phyloP scores from a whole-genome alignment of 2,797 vertebrate species.

The Phoxinus dragarum region DNA sequence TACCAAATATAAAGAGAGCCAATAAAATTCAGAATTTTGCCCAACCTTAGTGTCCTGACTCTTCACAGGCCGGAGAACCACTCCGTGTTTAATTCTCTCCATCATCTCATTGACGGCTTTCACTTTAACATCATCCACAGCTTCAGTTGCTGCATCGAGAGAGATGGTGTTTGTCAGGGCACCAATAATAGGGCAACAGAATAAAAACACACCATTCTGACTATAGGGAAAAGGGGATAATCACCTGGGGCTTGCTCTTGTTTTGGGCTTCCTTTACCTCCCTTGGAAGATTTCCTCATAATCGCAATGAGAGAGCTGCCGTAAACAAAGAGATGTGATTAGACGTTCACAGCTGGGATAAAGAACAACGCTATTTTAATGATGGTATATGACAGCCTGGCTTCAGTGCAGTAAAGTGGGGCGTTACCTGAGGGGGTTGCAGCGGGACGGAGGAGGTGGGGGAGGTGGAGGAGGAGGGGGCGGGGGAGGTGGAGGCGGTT shows the following conservation, averaged over 20 bases:
- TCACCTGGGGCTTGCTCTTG: slow-evolving; percentile 74
- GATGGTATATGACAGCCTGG: background rate
- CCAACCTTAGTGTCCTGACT: slow-evolving; percentile 78
- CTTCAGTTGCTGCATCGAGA: slow-evolving; percentile 66
- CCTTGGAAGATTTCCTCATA: slow-evolving; percentile 83
- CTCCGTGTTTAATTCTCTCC: slow-evolving; percentile 84
- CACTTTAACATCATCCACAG: slow-evolving; percentile 78
- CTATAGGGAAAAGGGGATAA: slow-evolving; percentile 8
- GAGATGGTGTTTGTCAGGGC: background rate
- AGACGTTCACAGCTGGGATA: background rate
- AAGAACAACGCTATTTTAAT: background rate
- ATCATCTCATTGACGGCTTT: slow-evolving; percentile 87
- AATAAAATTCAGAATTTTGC: background rate
- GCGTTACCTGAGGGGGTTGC: slow-evolving; percentile 83
- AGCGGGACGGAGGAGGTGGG: slow-evolving; percentile 79
- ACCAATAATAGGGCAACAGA: background rate
- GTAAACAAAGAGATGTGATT: slow-evolving; percentile 28
- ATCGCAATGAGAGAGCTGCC: slow-evolving; percentile 83
- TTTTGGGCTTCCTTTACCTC: slow-evolving; percentile 75
- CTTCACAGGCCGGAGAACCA: slow-evolving; percentile 82
- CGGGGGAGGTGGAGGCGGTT: slow-evolving; percentile 74
- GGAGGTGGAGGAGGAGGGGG: slow-evolving; percentile 78
- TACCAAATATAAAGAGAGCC: background rate
- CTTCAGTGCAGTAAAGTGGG: slow-evolving; percentile 41
- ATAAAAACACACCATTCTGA: background rate